Percentiles rank a stretch among this genome's conserved stretches.
Conservation (phyloP, 2,888 invertebrate species). For the Phaedon cochleariae region DNA sequence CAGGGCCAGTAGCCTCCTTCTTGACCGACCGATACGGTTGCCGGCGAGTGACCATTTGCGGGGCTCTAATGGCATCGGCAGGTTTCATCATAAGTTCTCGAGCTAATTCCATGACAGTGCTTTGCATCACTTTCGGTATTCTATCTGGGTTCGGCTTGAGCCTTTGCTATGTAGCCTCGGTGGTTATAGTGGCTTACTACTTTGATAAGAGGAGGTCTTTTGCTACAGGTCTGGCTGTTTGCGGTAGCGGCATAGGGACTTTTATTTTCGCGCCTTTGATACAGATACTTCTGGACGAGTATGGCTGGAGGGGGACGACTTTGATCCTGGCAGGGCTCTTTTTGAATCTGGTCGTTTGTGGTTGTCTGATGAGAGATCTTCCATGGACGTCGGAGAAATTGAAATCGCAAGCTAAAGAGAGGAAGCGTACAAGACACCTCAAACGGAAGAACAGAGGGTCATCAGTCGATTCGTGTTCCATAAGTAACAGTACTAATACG, state of each 20-base stretch:
- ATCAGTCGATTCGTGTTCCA: constrained; percentile 77
- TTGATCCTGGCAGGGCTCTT: constrained; percentile 83
- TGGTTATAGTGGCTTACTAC: constrained; percentile 90
- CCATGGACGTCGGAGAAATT: constrained; percentile 72
- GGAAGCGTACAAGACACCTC: constrained; percentile 69
- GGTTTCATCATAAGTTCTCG: constrained; percentile 83
- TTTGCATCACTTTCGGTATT: constrained; percentile 85
- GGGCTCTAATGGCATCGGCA: constrained; percentile 76
- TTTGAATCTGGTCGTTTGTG: constrained; percentile 83
- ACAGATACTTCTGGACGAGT: constrained; percentile 76
- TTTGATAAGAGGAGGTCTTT: constrained; percentile 85
- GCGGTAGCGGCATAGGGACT: constrained; percentile 89
- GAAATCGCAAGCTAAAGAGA: constrained; percentile 70
- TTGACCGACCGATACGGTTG: constrained; percentile 86
- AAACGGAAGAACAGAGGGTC: constrained; percentile 66
- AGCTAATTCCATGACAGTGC: constrained; percentile 77
- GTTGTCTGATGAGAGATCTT: constrained; percentile 81
- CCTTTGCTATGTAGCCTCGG: constrained; percentile 88
- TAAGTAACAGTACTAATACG: constrained; percentile 73
- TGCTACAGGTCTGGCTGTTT: constrained; percentile 87
- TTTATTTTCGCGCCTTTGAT: constrained; percentile 86
- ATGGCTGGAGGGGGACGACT: constrained; percentile 85
- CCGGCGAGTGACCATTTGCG: constrained; percentile 78
- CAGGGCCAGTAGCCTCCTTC: constrained; percentile 86
- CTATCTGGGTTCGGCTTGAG: constrained; percentile 86